phyloP scores from a whole-genome alignment of 2,888 invertebrate genomes.

The Eupithecia exiguata region DNA sequence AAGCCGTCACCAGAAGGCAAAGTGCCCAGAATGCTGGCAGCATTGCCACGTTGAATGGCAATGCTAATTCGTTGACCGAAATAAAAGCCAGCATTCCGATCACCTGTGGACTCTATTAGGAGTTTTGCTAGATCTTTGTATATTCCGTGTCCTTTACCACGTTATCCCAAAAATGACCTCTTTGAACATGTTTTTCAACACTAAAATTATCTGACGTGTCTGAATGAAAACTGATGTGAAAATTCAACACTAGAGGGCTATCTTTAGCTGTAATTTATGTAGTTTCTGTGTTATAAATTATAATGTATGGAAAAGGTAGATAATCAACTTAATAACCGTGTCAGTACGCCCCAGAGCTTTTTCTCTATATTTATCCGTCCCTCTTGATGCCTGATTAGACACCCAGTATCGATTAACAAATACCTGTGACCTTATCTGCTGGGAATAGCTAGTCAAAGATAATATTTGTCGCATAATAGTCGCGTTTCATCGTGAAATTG shows the following conservation, averaged over 20 bases:
- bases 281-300: not conserved
- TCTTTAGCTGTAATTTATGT: not conserved
- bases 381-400: conserved; percentile 67
- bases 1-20: too few relatives aligned
- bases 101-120: too few relatives aligned
- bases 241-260: not conserved
- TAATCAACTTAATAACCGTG: conserved; percentile 1
- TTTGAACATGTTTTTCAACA: too few relatives aligned
- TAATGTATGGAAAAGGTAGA: not conserved
- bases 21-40: too few relatives aligned
- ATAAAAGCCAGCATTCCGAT: too few relatives aligned
- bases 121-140: too few relatives aligned
- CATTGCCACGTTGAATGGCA: too few relatives aligned
- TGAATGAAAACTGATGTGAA: not conserved
- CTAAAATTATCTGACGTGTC: too few relatives aligned
- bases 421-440: conserved; percentile 62
- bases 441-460: conserved; percentile 70
- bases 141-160: not conserved
- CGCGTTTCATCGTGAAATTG: conserved; percentile 54
- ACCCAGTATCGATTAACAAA: conserved; percentile 69
- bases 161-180: not conserved
- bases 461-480: conserved; percentile 72
- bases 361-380: conserved; percentile 59
- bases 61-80: too few relatives aligned
- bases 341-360: conserved; percentile 47